A percentile compares a stretch with the other conserved stretches of the same genome.
Evolutionary conservation across 30 jellyfish, hydroid and myxozoan genomes (phyloP).

Genomic region (Clytia hemisphaerica): DNA sequence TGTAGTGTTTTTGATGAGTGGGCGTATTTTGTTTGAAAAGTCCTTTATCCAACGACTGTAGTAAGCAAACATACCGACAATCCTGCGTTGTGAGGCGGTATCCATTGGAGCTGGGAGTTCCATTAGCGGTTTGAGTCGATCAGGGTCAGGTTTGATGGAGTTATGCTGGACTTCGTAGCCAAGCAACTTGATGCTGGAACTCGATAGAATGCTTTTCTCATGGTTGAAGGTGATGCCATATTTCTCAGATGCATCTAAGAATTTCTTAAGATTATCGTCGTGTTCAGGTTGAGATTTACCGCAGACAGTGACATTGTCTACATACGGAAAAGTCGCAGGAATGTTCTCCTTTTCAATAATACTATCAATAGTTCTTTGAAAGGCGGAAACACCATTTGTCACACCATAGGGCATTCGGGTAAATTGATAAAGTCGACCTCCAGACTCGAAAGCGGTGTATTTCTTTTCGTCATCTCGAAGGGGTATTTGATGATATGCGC

Average conservation of each 20-base stretch:
- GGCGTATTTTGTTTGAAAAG: slow-evolving; percentile 50
- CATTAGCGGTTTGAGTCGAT: slow-evolving; percentile 49
- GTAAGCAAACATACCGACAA: slow-evolving; percentile 60
- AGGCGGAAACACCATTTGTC: slow-evolving; percentile 57
- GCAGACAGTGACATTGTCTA: slow-evolving; percentile 37
- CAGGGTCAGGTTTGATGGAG: slow-evolving; percentile 63
- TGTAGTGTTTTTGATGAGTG: slow-evolving; percentile 27
- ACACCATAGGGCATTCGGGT: slow-evolving; percentile 59
- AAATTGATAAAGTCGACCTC: slow-evolving; percentile 26
- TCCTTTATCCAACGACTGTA: slow-evolving; percentile 46
- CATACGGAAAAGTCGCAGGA: slow-evolving; percentile 28
- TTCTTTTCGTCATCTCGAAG: slow-evolving; percentile 15
- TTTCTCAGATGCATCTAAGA: slow-evolving; percentile 38
- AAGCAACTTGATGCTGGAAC: slow-evolving; percentile 22
- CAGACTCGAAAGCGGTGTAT: slow-evolving; percentile 55
- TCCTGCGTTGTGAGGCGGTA: slow-evolving; percentile 20
- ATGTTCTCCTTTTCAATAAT: slow-evolving; percentile 29
- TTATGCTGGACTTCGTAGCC: slow-evolving; percentile 51
- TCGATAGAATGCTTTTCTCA: slow-evolving; percentile 47
- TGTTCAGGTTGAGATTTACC: slow-evolving; percentile 50
- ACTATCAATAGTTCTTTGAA: slow-evolving; percentile 40
- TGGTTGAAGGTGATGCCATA: slow-evolving; percentile 37
- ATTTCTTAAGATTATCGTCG: slow-evolving; percentile 44
- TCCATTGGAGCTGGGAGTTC: slow-evolving; percentile 52
- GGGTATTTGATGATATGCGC: slow-evolving; percentile 68